A percentile compares a stretch with the other conserved stretches of the same genome.
Evolutionary conservation across 2,888 invertebrate species (phyloP).

Genomic region (Xestia rhomboidea): DNA sequence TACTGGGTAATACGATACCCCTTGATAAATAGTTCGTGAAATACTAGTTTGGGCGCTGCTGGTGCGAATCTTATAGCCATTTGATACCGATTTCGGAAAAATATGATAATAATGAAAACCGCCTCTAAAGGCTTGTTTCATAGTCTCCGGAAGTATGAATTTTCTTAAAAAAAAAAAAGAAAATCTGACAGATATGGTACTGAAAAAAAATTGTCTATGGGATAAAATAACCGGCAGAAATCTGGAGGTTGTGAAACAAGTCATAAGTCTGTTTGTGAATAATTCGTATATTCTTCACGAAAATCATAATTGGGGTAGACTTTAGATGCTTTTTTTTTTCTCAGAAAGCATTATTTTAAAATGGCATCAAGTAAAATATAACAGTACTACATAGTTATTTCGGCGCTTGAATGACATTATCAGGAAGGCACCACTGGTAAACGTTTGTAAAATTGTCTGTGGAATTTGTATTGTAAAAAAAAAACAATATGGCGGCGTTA

Average conservation of each 20-base stretch:
- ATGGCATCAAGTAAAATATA: neutral
- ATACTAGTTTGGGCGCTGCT: neutral
- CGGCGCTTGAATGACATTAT: neutral
- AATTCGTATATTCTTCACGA: constrained; percentile 27
- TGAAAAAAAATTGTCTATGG: neutral
- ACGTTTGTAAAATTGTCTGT: neutral
- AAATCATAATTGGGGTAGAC: neutral
- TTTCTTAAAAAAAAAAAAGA: neutral
- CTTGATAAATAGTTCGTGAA: neutral
- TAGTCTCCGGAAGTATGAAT: neutral
- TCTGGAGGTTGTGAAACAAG: neutral
- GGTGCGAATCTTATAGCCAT: constrained; percentile 13
- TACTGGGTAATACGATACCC: neutral
- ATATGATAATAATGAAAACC: constrained; percentile 15
- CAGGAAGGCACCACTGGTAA: neutral
- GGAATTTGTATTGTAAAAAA: neutral
- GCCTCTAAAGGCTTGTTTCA: constrained; percentile 15
- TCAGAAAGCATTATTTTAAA: neutral
- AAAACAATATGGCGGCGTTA: neutral
- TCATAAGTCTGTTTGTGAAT: constrained; percentile 4
- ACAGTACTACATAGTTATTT: neutral
- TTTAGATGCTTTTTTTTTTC: neutral
- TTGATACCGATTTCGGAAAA: constrained; percentile 19
- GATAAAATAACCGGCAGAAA: neutral
- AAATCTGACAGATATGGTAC: neutral